Evolutionary conservation across 2,888 invertebrate genomes (phyloP).

Genomic region (Watsonalla cultraria): DNA sequence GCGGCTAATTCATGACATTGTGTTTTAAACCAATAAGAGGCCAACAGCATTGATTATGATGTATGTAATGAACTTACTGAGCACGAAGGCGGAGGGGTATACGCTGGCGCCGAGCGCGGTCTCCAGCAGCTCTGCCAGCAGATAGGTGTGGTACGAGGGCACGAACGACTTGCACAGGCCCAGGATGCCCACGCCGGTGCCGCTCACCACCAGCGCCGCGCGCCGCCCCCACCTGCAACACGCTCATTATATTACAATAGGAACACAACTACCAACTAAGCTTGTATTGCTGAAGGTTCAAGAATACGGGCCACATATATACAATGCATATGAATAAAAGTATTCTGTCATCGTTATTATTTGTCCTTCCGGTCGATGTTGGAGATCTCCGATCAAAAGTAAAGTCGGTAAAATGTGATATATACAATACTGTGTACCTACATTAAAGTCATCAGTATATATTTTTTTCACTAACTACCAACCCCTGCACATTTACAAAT

Average conservation of each 20-base stretch:
- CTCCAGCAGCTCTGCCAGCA: slow-evolving; percentile 75
- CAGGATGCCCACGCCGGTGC: slow-evolving; percentile 65
- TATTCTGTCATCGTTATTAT: too few relatives aligned
- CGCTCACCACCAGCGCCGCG: slow-evolving; percentile 75
- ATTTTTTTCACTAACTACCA: too few relatives aligned
- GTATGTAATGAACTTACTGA: slow-evolving; percentile 59
- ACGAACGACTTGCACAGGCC: slow-evolving; percentile 78
- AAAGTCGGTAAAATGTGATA: too few relatives aligned
- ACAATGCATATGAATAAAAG: too few relatives aligned
- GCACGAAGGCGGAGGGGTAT: slow-evolving; percentile 78
- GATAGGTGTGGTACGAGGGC: slow-evolving; percentile 70
- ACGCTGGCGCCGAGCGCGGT: slow-evolving; percentile 77
- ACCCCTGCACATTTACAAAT: too few relatives aligned
- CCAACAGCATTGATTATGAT: background rate
- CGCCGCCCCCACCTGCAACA: slow-evolving; percentile 81
- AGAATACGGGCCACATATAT: too few relatives aligned
- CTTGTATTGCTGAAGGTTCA: too few relatives aligned
- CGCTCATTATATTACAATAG: background rate
- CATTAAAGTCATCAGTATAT: too few relatives aligned
- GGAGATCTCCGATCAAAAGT: too few relatives aligned
- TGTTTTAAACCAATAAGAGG: background rate
- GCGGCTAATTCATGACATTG: too few relatives aligned
- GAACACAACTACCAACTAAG: background rate
- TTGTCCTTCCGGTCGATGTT: too few relatives aligned
- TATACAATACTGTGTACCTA: too few relatives aligned